A percentile compares a stretch with the other conserved stretches of the same genome.
phyloP scores from a whole-genome alignment of 2,888 invertebrate species.

The Silvanus unidentatus region DNA sequence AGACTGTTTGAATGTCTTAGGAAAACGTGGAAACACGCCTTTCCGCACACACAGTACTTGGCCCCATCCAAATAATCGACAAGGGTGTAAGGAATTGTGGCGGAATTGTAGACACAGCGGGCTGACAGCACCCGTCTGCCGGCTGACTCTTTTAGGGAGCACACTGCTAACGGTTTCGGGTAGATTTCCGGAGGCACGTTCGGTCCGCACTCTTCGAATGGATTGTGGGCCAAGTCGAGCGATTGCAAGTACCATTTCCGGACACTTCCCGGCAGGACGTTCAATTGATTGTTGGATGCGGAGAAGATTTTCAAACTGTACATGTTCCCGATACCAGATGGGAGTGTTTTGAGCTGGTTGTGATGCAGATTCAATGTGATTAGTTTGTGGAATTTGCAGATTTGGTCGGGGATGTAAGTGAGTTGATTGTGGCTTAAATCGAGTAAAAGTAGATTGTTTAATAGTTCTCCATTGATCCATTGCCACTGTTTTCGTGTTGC shows the following conservation, averaged over 20 bases:
- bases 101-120: conserved; percentile 52
- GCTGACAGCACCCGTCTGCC: conserved; percentile 51
- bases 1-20: conserved; percentile 39
- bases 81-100: conserved; percentile 54
- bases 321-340: conserved; percentile 61
- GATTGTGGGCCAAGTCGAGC: conserved; percentile 56
- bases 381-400: conserved; percentile 58
- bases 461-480: conserved; percentile 58
- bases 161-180: conserved; percentile 42
- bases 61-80: conserved; percentile 57
- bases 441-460: conserved; percentile 52
- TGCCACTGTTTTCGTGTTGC: conserved; percentile 54
- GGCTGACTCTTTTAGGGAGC: conserved; percentile 52
- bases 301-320: conserved; percentile 51
- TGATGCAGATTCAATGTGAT: conserved; percentile 59
- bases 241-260: conserved; percentile 50
- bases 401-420: conserved; percentile 53
- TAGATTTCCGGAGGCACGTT: conserved; percentile 16
- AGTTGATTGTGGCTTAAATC: conserved; percentile 62
- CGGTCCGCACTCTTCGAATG: conserved; percentile 41
- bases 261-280: conserved; percentile 56
- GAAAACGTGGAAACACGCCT: conserved; percentile 38
- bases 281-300: conserved; percentile 52
- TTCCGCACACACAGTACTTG: conserved; percentile 59
- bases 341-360: conserved; percentile 56